Evolutionary conservation across 2,888 invertebrate genomes (phyloP), one percentile per base, ranked within the genome.

Genomic region (Craniophora ligustri): DNA sequence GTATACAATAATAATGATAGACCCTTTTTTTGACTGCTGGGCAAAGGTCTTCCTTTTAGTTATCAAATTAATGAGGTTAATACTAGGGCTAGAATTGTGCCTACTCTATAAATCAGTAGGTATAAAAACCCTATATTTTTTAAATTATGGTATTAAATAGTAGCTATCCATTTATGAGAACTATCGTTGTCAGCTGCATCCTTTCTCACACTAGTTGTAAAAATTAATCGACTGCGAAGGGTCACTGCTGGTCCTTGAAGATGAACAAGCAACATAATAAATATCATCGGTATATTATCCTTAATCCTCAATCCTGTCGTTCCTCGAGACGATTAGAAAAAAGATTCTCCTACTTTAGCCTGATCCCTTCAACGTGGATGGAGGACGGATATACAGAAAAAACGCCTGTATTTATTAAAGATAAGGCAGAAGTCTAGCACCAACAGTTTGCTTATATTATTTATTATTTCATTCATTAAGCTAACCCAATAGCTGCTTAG

Each of bases 221-320:
- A 70, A 70, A 70, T 70, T 72, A 56, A 70, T 70, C 65, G 69
- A 47, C 56, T 48, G 60, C 31, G 53, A 72, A 70, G 69, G 70
- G 70, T 60, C 47, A 49, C 50, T 48, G n/a, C 15, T 46, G 42
- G 30, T 59, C 39, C 64, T 67, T 47, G 34, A 47, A 42, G 68
- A 55, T 44, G 39, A 40, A 11, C 23, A 32, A 36, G 41, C 31
- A 48, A 48, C 51, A 38, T 38, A 39, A 44, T 54, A 55, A n/a
- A 50, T 21, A 40, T 32, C 19, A 15, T 3, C 23, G 14, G 15
- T 44, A 36, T 26, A 34, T 40, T 46, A 39, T 39, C 34, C 14
- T 14, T 16, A 18, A 35, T 8, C 11, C 3, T 8, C 13, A 16
- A 11, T 13, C 14, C 10, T 11, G 21, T 32, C 13, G 40, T 15